These are phyloP conservation scores for Magallana nippona DNA, from an alignment of 2,888 invertebrate species.

Conservation along the genomic window DNA sequence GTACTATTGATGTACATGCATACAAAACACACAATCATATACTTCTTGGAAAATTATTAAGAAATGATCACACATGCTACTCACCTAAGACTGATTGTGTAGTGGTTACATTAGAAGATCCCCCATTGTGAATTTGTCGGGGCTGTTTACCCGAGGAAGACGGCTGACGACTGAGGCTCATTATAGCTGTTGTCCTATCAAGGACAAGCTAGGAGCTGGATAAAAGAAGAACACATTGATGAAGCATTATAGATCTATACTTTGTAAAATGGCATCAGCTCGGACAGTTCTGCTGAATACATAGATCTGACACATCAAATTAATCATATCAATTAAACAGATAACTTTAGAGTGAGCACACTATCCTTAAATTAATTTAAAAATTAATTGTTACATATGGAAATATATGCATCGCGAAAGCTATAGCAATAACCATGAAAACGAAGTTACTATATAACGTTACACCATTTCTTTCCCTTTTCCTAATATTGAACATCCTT, in stretches of 20 bases:
- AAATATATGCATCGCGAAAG: neutral
- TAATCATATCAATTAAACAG: neutral
- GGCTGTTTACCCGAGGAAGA: constrained; percentile 53
- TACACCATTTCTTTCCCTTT: too few species aligned
- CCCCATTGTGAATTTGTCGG: constrained; percentile 36
- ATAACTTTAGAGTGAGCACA: too few species aligned
- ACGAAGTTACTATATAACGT: too few species aligned
- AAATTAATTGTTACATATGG: neutral
- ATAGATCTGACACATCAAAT: neutral
- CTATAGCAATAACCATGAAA: neutral
- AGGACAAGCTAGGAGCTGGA: constrained; percentile 24
- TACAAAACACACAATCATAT: too few species aligned
- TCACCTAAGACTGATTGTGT: constrained; percentile 40
- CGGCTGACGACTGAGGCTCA: constrained; percentile 55
- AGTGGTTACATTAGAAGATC: constrained; percentile 27
- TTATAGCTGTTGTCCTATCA: constrained; percentile 23
- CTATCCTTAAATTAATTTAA: neutral
- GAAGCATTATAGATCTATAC: too few species aligned
- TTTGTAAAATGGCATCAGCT: neutral
- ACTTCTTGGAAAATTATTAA: too few species aligned
- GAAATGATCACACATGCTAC: neutral
- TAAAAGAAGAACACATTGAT: neutral
- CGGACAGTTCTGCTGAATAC: too few species aligned
- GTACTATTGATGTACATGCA: too few species aligned
- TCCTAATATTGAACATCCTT: too few species aligned